Conservation (phyloP, 2,888 invertebrate genomes). For the Bembecia ichneumoniformis region DNA sequence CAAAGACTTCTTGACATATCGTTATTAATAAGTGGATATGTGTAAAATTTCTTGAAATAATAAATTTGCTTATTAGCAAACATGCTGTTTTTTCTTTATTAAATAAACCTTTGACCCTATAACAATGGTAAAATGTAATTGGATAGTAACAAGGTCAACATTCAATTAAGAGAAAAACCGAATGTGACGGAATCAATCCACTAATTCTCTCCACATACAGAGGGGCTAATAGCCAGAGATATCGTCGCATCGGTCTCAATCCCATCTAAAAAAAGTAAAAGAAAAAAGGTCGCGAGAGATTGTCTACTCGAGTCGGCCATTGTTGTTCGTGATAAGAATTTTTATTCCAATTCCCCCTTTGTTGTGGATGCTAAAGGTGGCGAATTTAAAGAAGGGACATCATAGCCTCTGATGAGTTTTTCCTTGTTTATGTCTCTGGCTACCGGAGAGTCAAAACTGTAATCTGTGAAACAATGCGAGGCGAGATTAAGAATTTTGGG, state of each 20-base stretch:
- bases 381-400: constrained; percentile 32
- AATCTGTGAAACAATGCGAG: constrained; percentile 36
- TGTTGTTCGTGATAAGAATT: constrained; percentile 35
- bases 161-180: constrained; percentile 14
- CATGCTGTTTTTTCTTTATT: too few relatives aligned
- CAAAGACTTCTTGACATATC: constrained; percentile 68
- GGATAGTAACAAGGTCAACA: background rate
- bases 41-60: constrained; percentile 56
- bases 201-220: constrained; percentile 16
- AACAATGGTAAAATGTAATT: too few relatives aligned
- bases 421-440: constrained; percentile 28
- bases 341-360: constrained; percentile 24
- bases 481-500: constrained; percentile 4
- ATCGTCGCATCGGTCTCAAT: constrained; percentile 4
- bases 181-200: constrained; percentile 17
- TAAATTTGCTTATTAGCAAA: constrained; percentile 65
- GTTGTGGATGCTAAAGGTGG: constrained; percentile 28
- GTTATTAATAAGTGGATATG: constrained; percentile 50
- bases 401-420: constrained; percentile 29
- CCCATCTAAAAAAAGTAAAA: constrained; percentile 2
- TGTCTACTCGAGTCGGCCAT: constrained; percentile 14
- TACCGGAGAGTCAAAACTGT: constrained; percentile 24
- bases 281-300: constrained; percentile 12
- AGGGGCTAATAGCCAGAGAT: constrained; percentile 1
- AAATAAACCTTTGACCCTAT: too few relatives aligned